Evolutionary conservation across 2,113 vertebrate genomes (phyloP).

Genomic region (Elephas maximus): DNA sequence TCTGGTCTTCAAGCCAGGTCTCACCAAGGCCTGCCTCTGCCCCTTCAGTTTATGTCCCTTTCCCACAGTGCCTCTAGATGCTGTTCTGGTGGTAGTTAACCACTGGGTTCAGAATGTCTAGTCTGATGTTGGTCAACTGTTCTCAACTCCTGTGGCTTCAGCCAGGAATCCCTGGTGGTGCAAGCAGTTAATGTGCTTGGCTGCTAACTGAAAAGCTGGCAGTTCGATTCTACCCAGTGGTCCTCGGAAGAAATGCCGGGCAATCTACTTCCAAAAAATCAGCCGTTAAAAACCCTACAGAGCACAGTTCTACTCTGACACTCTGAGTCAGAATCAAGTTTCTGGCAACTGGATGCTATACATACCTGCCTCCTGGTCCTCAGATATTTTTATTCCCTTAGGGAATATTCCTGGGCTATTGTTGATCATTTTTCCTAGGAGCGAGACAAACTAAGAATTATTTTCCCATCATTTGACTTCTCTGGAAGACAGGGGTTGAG

Average conservation of each 20-base stretch:
- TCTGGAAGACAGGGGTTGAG: accelerated
- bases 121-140: neutral
- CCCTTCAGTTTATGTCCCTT: neutral
- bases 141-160: neutral
- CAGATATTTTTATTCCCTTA: neutral
- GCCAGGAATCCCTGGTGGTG: neutral
- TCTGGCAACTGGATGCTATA: neutral
- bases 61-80: neutral
- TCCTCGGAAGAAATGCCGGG: neutral
- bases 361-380: neutral
- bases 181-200: too few species aligned
- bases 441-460: neutral
- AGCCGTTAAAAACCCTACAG: neutral
- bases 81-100: neutral
- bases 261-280: neutral
- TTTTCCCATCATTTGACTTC: neutral
- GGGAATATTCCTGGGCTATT: neutral
- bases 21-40: neutral
- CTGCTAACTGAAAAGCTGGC: neutral
- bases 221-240: neutral
- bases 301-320: neutral
- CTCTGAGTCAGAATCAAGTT: neutral
- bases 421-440: neutral
- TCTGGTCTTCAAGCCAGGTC: neutral
- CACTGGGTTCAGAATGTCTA: neutral